Percentiles rank a stretch among this genome's conserved stretches.
phyloP scores from a whole-genome alignment of 2,888 invertebrate genomes.

The Balanococcus diminutus region DNA sequence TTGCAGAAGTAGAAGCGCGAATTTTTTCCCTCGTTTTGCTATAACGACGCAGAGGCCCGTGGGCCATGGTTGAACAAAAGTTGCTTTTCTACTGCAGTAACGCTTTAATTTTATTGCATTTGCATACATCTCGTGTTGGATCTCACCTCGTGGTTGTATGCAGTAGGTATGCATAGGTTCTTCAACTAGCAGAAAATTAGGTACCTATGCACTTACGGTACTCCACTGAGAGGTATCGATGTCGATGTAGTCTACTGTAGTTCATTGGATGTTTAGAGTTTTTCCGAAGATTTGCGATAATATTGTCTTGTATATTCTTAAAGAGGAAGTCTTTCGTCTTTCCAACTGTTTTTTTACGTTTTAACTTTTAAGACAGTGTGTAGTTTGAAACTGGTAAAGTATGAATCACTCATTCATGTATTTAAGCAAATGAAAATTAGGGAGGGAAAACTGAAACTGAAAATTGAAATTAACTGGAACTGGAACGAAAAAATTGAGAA shows the following conservation, averaged over 20 bases:
- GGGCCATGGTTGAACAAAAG: background rate
- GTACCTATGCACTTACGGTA: background rate
- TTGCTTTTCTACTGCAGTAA: background rate
- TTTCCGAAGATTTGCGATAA: background rate
- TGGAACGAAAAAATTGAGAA: no score
- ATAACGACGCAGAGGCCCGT: background rate
- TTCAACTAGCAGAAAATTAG: background rate
- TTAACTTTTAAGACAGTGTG: background rate
- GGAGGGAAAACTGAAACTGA: no score
- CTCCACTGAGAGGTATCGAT: no score
- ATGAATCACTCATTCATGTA: background rate
- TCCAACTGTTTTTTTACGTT: no score
- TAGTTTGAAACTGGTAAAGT: background rate
- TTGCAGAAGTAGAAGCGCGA: constrained; percentile 6
- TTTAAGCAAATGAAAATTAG: background rate
- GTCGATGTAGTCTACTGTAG: no score
- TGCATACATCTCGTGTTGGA: background rate
- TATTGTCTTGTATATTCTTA: background rate
- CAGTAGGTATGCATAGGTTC: background rate
- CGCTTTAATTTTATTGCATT: constrained; percentile 14
- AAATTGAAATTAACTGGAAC: no score
- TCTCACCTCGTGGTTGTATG: background rate
- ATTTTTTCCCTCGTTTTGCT: background rate
- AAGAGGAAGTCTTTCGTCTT: background rate
- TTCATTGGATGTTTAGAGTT: background rate